Conservation (phyloP, 1,140 invertebrate genomes). For the Pissodes strobi region DNA sequence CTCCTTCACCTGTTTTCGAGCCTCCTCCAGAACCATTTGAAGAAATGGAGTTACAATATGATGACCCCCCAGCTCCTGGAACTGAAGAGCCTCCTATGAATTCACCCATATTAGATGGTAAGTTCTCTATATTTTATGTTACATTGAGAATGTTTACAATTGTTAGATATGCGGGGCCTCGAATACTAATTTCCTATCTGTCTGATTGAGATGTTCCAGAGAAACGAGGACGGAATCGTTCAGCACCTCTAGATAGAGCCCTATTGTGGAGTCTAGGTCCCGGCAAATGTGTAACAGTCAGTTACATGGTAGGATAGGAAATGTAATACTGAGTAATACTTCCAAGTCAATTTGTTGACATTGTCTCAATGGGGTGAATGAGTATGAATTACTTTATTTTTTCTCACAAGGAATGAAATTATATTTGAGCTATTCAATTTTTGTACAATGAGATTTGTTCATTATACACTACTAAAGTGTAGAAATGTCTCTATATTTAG, state of each 20-base stretch:
- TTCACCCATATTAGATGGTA: slow-evolving; percentile 41
- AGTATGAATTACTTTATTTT: slow-evolving; percentile 23
- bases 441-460: no score
- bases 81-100: slow-evolving; percentile 50
- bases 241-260: slow-evolving; percentile 40
- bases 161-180: slow-evolving; percentile 54
- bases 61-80: slow-evolving; percentile 50
- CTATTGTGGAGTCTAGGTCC: slow-evolving; percentile 44
- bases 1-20: neutral
- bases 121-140: slow-evolving; percentile 45
- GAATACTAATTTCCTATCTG: slow-evolving; percentile 34
- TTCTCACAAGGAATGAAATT: neutral
- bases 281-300: slow-evolving; percentile 51
- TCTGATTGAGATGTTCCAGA: slow-evolving; percentile 58
- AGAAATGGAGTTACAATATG: slow-evolving; percentile 9
- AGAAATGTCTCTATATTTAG: no score
- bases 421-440: no score
- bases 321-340: slow-evolving; percentile 32
- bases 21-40: neutral
- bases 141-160: slow-evolving; percentile 39
- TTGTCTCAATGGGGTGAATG: slow-evolving; percentile 28
- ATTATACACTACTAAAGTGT: no score
- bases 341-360: slow-evolving; percentile 13
- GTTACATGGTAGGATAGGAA: slow-evolving; percentile 57
- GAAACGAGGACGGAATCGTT: slow-evolving; percentile 46